Evolutionary conservation across 2,113 vertebrate genomes (phyloP), one percentile per base, ranked within the genome.

Genomic region (Phaetusa simplex): DNA sequence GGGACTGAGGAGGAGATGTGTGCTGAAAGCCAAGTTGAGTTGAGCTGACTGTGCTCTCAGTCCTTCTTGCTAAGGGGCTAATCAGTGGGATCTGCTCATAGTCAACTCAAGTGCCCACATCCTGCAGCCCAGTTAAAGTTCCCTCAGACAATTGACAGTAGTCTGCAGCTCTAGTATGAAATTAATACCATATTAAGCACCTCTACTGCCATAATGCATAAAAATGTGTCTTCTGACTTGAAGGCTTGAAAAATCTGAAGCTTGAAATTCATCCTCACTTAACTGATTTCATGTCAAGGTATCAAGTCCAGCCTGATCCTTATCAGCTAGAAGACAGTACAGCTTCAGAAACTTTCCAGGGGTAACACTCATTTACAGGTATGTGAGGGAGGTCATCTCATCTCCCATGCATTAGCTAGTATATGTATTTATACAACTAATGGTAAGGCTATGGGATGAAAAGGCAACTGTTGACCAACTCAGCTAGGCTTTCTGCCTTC

Each of bases 81-180:
- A 49, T 62, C 16, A 21, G 8, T 8, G 4, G 10, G 3, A 55
- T 47, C 13, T 62, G 18, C 45, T 58, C 4, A 3, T 3, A 82
- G 5, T 2, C 32, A 71, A 5, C 8, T 42, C 22, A 58, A 79
- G 12, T n/a, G 9, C 5, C 19, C 0, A 0, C 5, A 30, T 32
- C 19, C 50, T 71, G 11, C 5, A 52, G 24, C 2, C 1, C 8
- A 42, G 11, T 3, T 29, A 50, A 27, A 67, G 3, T 6, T 84
- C 21, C 36, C 14, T 62, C 27, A 55, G 42, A 47, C 5, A 76
- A 47, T 11, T 50, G 8, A 9, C 5, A 30, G 4, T 13, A 36
- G 3, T 8, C 47, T 86, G 32, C 5, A 70, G 20, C 5, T 74
- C 14, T 71, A 7, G 1, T 36, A 30, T 1, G 8, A 55, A 58